phyloP scores from a whole-genome alignment of 2,888 invertebrate genomes.

The Acronicta leporina region DNA sequence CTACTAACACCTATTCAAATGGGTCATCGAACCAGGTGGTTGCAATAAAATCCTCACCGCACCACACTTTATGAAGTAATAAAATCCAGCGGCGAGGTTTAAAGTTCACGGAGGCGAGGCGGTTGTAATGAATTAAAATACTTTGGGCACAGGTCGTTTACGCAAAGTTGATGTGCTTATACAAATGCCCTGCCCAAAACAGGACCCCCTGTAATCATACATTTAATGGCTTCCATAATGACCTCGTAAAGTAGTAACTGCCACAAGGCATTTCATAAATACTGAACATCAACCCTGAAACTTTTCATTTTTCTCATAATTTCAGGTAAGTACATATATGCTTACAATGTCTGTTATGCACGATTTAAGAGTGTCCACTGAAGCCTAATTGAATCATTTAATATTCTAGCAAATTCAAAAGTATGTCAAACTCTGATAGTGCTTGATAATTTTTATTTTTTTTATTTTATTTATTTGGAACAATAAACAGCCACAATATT shows the following conservation, averaged over 20 bases:
- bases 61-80: conserved; percentile 75
- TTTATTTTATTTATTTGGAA: too few species aligned
- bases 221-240: conserved; percentile 86
- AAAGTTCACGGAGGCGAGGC: conserved; percentile 68
- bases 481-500: too few species aligned
- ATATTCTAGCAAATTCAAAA: conserved; percentile 9
- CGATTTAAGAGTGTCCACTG: conserved; percentile 29
- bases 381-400: conserved; percentile 23
- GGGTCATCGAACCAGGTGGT: conserved; percentile 55
- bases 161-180: conserved; percentile 85
- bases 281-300: conserved; percentile 68
- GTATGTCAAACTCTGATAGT: conserved; percentile 4
- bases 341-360: conserved; percentile 39
- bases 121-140: conserved; percentile 78
- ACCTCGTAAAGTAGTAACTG: conserved; percentile 85
- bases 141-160: conserved; percentile 79
- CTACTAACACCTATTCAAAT: neutral
- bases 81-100: conserved; percentile 74
- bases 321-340: conserved; percentile 48
- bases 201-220: conserved; percentile 81
- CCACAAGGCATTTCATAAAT: conserved; percentile 81
- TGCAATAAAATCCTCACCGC: conserved; percentile 65
- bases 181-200: conserved; percentile 82
- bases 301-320: conserved; percentile 66
- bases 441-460: conserved; percentile 1